phyloP scores from a whole-genome alignment of 2,888 invertebrate genomes.

The Gari tellinella region DNA sequence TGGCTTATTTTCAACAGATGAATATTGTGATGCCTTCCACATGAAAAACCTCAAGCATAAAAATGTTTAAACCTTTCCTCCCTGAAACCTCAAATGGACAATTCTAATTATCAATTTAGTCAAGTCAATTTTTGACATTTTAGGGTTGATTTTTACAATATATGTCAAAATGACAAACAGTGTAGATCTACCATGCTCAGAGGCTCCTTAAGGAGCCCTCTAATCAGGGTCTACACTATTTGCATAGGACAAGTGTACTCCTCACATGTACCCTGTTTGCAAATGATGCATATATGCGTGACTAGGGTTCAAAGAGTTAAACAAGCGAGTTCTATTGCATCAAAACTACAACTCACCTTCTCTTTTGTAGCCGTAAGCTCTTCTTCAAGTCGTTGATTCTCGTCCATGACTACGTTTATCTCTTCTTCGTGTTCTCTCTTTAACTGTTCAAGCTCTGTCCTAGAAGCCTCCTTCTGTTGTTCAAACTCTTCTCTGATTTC shows the following conservation, averaged over 20 bases:
- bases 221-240: too few species aligned
- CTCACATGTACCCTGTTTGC: not conserved
- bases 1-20: too few species aligned
- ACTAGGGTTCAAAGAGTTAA: not conserved
- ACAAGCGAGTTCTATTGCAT: not conserved
- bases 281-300: not conserved
- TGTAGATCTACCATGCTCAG: too few species aligned
- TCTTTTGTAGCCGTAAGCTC: slow-evolving; percentile 64
- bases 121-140: too few species aligned
- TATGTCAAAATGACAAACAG: too few species aligned
- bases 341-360: slow-evolving; percentile 71
- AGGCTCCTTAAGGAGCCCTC: too few species aligned
- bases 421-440: slow-evolving; percentile 80
- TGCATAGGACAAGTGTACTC: not conserved
- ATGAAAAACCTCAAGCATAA: too few species aligned
- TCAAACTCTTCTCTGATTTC: slow-evolving; percentile 83
- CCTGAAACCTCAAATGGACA: too few species aligned
- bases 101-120: too few species aligned
- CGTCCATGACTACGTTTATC: slow-evolving; percentile 77
- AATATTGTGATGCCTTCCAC: too few species aligned
- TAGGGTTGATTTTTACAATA: too few species aligned
- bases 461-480: slow-evolving; percentile 79
- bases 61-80: too few species aligned
- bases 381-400: slow-evolving; percentile 76
- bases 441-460: slow-evolving; percentile 66